These are phyloP conservation scores for Menura novaehollandiae DNA, from an alignment of 2,113 vertebrate genomes.

Conservation along the genomic window DNA sequence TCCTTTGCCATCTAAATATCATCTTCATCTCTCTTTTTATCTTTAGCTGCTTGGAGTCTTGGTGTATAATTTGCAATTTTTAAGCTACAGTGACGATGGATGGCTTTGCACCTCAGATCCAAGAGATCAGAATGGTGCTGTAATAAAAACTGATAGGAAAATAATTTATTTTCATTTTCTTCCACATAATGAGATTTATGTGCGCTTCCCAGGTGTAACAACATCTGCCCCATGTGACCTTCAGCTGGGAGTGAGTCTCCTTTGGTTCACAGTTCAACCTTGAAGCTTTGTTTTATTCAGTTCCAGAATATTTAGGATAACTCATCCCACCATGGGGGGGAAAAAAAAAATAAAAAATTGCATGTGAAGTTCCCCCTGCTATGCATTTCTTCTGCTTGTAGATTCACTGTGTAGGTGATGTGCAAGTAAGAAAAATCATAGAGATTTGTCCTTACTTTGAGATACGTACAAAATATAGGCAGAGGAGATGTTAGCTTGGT, in stretches of 20 bases:
- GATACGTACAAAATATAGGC: not conserved
- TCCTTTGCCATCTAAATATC: not conserved
- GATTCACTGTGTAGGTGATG: not conserved
- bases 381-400: not conserved
- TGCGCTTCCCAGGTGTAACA: not conserved
- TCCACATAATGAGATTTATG: not conserved
- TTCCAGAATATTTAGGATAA: not conserved
- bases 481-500: not conserved
- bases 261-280: not conserved
- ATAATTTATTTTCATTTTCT: not conserved
- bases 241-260: not conserved
- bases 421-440: not conserved
- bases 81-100: not conserved
- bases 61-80: not conserved
- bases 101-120: not conserved
- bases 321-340: not conserved
- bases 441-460: not conserved
- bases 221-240: not conserved
- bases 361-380: not conserved
- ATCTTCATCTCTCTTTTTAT: not conserved
- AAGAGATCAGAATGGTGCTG: not conserved
- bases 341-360: not conserved
- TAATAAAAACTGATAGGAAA: slow-evolving; percentile 20
- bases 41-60: not conserved
- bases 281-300: not conserved